Base-by-base conservation (phyloP, 2,113 vertebrate genomes). In the Trochalopteron elliotii region DNA sequence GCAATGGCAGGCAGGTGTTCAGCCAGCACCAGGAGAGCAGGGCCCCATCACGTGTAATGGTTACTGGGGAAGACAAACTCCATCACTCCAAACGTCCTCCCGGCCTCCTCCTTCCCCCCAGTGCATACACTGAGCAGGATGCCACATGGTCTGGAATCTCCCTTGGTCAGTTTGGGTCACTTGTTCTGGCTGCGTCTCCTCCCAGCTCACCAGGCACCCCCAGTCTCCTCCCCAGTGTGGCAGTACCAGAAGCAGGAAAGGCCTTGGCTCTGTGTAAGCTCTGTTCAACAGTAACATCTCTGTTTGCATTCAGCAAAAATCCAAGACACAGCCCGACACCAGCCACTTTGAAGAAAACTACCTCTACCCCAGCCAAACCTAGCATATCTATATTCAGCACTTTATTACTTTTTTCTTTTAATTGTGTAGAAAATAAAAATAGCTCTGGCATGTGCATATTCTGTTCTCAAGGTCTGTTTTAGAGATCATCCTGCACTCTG, bases 361-460 rank as follows among this genome's bases (percentile, higher is more conserved):
- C 15, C 25, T 25, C 40, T 8, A 9, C 6, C n/a, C 28, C 40
- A 33, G 12, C 13, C 40, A 21, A 68, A 47, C 11, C 13, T 27
- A 49, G 23, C 11, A 28, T 9, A 75, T 31, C 33, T 45, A 37
- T 20, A 35, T 59, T 35, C 61, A 67, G 39, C 63, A 84, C 65
- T 67, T 78, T 92, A 28, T 45, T 57, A 49, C 27, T 33, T 57
- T 82, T 55, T 65, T 15, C 23, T 61, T 64, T 71, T 78, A 84
- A 70, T 91, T 78, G 67, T 7, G 9, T 35, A 89, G 61, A 81
- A 81, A 63, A 75, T 37, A 83, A 88, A 93, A 94, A 83, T 27
- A 93, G 40, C 28, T 49, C 44, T 53, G 55, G 25, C 37, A 69
- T 33, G 20, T 53, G 24, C 14, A 33, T 53, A 18, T n/a, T 87